These are phyloP conservation scores for Corynorhinus townsendii DNA, from an alignment of 2,113 vertebrate genomes.

Conservation along the genomic window DNA sequence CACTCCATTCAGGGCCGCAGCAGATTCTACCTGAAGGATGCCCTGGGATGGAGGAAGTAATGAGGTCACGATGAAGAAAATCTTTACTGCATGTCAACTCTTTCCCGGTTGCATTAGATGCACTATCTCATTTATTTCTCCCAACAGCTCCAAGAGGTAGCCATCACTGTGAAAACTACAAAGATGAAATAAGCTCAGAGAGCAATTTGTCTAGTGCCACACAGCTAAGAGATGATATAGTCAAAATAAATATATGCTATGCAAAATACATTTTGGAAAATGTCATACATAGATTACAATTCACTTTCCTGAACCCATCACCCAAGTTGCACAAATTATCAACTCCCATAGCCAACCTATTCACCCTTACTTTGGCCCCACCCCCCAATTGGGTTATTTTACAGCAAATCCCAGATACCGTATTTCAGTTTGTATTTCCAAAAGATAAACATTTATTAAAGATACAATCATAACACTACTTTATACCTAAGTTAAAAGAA, in stretches of 20 bases:
- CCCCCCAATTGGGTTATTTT: not conserved
- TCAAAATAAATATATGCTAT: not conserved
- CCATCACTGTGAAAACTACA: not conserved
- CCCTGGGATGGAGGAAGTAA: not conserved
- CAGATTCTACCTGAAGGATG: not conserved
- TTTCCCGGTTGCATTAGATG: no score
- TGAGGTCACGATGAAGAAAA: rapidly evolving
- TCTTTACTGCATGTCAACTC: not conserved
- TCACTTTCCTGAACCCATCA: not conserved
- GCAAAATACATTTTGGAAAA: not conserved
- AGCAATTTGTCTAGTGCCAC: not conserved
- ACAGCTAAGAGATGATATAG: not conserved
- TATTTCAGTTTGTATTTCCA: not conserved
- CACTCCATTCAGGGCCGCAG: not conserved
- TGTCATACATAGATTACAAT: not conserved
- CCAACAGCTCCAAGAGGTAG: not conserved
- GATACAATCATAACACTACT: not conserved
- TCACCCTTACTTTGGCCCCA: not conserved
- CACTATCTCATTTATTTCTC: not conserved
- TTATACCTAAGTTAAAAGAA: not conserved
- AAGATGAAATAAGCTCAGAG: not conserved
- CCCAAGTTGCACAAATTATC: not conserved
- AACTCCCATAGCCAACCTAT: not conserved
- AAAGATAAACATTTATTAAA: not conserved
- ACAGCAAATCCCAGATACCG: not conserved